Evolutionary conservation across 2,888 invertebrate genomes (phyloP).

Genomic region (Leptopterna dolabrata): DNA sequence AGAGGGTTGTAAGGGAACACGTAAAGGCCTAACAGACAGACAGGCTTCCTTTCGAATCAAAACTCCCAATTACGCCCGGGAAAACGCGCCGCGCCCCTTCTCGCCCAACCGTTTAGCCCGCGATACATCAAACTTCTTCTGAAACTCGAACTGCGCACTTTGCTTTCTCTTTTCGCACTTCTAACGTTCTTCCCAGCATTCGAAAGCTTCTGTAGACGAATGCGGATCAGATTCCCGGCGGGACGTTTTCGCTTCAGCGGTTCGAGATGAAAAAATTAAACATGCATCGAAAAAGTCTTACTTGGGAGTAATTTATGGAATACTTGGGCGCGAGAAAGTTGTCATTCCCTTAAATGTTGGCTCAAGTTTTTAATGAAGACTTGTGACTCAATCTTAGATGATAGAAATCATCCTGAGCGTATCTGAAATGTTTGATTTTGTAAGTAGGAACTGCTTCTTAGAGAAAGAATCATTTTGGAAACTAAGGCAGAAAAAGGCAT

Average conservation of each 20-base stretch:
- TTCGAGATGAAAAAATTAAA: background rate
- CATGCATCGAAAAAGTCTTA: background rate
- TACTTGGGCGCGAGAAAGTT: background rate
- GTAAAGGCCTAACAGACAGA: background rate
- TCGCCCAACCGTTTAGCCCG: slow-evolving; percentile 4
- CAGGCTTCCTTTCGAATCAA: background rate
- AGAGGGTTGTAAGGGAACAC: background rate
- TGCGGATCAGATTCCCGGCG: background rate
- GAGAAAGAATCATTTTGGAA: too few species aligned
- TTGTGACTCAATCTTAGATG: too few species aligned
- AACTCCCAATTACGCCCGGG: background rate
- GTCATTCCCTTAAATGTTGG: background rate
- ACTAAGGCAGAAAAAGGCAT: too few species aligned
- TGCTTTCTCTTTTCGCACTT: slow-evolving; percentile 26
- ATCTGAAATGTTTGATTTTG: too few species aligned
- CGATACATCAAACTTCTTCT: slow-evolving; percentile 18
- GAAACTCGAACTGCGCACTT: background rate
- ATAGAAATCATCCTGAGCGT: too few species aligned
- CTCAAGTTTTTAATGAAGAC: too few species aligned
- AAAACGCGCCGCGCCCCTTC: background rate
- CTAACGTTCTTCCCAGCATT: slow-evolving; percentile 5
- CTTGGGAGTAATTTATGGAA: background rate
- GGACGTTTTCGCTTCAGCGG: background rate
- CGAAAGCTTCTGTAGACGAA: background rate
- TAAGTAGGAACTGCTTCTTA: too few species aligned